A percentile compares a stretch with the other conserved stretches of the same genome.
Evolutionary conservation across 1,140 invertebrate species (phyloP).

Genomic region (Diachasma alloeum): DNA sequence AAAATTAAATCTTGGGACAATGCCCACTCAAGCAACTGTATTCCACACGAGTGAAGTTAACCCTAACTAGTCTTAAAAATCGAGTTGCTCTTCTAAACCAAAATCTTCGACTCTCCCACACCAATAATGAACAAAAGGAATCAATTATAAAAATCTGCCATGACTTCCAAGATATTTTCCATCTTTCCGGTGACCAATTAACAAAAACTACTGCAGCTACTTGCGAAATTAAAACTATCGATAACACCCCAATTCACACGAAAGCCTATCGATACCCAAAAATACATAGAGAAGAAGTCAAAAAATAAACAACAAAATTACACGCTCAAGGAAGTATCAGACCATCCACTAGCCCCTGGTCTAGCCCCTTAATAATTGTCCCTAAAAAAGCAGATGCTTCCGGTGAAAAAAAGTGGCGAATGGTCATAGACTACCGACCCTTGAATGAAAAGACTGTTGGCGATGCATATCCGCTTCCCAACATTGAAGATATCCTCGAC

Average conservation of each 20-base stretch:
- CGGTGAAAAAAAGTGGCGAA: conserved; percentile 14
- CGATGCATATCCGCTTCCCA: conserved; percentile 9
- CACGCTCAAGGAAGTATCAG: conserved; percentile 8
- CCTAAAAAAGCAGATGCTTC: conserved; percentile 10
- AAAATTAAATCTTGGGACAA: not conserved
- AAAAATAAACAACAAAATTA: conserved; percentile 7
- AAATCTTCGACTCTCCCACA: conserved; percentile 17
- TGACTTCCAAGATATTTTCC: conserved; percentile 18
- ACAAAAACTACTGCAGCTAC: not conserved
- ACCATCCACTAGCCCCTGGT: conserved; percentile 16
- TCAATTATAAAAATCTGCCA: not conserved
- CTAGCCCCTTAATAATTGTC: conserved; percentile 4
- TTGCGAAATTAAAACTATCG: conserved; percentile 2
- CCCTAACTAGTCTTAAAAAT: not conserved
- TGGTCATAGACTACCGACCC: conserved; percentile 4
- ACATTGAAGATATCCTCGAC: conserved; percentile 17
- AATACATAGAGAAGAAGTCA: conserved; percentile 18
- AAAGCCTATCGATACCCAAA: conserved; percentile 22
- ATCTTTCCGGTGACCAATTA: not conserved
- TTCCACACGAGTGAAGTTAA: not conserved
- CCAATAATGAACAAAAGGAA: conserved; percentile 7
- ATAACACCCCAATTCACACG: not conserved
- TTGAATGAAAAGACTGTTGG: conserved; percentile 18
- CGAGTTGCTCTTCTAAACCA: not conserved
- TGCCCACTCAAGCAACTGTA: not conserved